Conservation (phyloP, 2,888 invertebrate genomes). For the Idaea dimidiata region DNA sequence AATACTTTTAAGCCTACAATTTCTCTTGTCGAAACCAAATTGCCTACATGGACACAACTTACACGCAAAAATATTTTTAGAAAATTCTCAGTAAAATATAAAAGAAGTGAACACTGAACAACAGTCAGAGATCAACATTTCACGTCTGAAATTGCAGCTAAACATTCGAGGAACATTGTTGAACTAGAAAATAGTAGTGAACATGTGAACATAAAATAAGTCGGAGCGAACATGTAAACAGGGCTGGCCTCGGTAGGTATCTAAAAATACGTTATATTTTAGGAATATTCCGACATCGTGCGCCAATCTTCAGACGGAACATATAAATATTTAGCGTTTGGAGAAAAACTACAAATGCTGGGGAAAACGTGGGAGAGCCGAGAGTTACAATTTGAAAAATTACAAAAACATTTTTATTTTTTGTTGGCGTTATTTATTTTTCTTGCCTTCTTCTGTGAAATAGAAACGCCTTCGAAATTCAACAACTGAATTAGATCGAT, state of each 20-base stretch:
- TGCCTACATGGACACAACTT: not conserved
- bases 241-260: conserved; percentile 57
- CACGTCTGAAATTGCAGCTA: not conserved
- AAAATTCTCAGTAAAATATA: not conserved
- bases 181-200: conserved; percentile 22
- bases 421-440: conserved; percentile 8
- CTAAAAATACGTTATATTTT: conserved; percentile 68
- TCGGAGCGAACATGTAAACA: conserved; percentile 68
- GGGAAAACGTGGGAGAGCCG: not conserved
- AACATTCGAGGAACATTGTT: conserved; percentile 13
- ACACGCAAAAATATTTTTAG: not conserved
- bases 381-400: not conserved
- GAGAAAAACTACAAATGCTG: conserved; percentile 27
- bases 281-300: conserved; percentile 59
- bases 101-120: not conserved
- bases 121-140: not conserved
- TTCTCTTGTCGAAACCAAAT: not conserved
- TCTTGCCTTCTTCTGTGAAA: no score
- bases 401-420: not conserved
- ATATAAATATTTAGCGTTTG: conserved; percentile 48
- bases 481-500: no score
- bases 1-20: not conserved
- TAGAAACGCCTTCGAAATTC: no score
- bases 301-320: conserved; percentile 41
- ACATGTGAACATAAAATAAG: conserved; percentile 44